These are phyloP conservation scores for Sycophila sp. DNA, from an alignment of 1,140 invertebrate species.

Conservation along the genomic window DNA sequence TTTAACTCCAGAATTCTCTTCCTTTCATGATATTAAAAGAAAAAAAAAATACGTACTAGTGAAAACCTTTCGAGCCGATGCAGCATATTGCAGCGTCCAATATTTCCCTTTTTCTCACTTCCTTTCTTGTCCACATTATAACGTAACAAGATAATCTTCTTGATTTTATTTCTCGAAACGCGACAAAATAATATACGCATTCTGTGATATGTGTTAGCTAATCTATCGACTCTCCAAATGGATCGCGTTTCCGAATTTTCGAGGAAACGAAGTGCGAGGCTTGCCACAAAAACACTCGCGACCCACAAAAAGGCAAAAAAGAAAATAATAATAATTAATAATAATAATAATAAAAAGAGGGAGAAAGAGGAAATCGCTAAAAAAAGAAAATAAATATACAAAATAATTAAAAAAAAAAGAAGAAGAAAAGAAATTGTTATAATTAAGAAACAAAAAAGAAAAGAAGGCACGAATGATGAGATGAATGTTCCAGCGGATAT, in stretches of 20 bases:
- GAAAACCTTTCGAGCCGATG: background rate
- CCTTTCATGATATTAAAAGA: too few species aligned
- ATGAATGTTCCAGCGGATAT: background rate
- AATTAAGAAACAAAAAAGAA: background rate
- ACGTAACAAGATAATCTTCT: slow-evolving; percentile 4
- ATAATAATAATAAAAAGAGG: too few species aligned
- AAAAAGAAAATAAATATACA: slow-evolving; percentile 22
- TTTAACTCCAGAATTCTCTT: slow-evolving; percentile 28
- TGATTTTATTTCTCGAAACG: slow-evolving; percentile 43
- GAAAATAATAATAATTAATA: too few species aligned
- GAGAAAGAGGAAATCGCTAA: too few species aligned
- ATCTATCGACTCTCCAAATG: slow-evolving; percentile 40
- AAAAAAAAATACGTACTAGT: too few species aligned
- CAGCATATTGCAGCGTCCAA: background rate
- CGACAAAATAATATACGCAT: slow-evolving; percentile 54
- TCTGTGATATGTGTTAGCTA: slow-evolving; percentile 65
- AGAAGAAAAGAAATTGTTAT: slow-evolving; percentile 2
- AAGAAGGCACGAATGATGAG: background rate
- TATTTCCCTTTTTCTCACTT: slow-evolving; percentile 15
- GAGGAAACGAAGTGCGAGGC: too few species aligned
- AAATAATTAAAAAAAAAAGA: background rate
- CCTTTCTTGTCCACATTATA: slow-evolving; percentile 9
- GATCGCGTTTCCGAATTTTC: background rate
- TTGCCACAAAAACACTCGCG: too few species aligned
- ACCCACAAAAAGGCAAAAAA: too few species aligned